Evolutionary conservation across 2,888 invertebrate genomes (phyloP).

Genomic region (Polylopha cassiicola): DNA sequence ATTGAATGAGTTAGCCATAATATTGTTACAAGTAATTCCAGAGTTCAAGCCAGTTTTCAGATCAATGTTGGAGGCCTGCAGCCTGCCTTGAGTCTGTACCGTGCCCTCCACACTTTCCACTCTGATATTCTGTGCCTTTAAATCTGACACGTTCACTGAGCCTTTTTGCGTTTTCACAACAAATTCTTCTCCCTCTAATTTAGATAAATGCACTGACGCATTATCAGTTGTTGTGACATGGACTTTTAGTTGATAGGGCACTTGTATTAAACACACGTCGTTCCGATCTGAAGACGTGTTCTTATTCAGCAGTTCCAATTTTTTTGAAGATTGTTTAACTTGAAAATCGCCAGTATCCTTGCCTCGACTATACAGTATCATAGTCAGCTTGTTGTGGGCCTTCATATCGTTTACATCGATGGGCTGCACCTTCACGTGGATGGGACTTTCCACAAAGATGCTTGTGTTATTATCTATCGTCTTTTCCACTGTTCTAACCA

Average conservation of each 20-base stretch:
- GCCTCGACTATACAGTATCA: conserved; percentile 67
- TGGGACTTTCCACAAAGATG: conserved; percentile 71
- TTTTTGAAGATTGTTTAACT: conserved; percentile 68
- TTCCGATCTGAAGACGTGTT: conserved; percentile 58
- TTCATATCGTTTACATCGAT: conserved; percentile 65
- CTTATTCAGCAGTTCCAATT: conserved; percentile 64
- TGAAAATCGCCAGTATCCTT: conserved; percentile 66
- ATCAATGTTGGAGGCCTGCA: conserved; percentile 61
- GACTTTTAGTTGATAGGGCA: conserved; percentile 68
- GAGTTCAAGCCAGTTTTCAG: conserved; percentile 60
- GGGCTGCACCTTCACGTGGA: conserved; percentile 69
- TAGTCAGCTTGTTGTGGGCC: conserved; percentile 65
- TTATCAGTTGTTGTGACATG: conserved; percentile 63
- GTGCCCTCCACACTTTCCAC: conserved; percentile 60
- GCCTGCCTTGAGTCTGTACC: conserved; percentile 52
- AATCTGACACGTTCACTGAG: conserved; percentile 47
- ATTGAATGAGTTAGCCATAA: conserved; percentile 59
- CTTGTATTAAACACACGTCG: conserved; percentile 67
- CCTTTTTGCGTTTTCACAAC: conserved; percentile 67
- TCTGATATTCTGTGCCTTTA: conserved; percentile 64
- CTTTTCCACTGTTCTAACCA: conserved; percentile 69
- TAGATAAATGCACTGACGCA: conserved; percentile 61
- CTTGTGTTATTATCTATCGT: conserved; percentile 65
- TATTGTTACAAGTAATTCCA: conserved; percentile 60
- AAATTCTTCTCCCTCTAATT: conserved; percentile 66